Conservation (phyloP, 1,140 invertebrate species). For the Alviniconcha marisindica region DNA sequence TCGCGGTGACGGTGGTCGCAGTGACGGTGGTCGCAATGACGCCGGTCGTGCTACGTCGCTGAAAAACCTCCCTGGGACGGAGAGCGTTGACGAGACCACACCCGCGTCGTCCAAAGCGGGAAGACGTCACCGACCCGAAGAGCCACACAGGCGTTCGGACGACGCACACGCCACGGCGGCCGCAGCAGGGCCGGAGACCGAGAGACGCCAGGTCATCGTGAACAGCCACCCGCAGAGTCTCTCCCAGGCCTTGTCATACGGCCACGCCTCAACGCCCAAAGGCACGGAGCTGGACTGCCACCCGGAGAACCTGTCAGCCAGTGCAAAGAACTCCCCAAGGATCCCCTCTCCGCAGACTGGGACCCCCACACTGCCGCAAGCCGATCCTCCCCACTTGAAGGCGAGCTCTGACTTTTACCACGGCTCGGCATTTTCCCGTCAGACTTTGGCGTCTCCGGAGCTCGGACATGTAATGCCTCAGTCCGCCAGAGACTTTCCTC, state of each 20-base stretch:
- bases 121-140: too few species aligned
- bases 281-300: neutral
- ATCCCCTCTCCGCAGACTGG: neutral
- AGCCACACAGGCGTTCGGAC: too few species aligned
- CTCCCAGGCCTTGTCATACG: neutral
- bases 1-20: too few species aligned
- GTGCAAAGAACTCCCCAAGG: neutral
- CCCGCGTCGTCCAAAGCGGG: too few species aligned
- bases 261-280: neutral
- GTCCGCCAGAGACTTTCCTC: neutral
- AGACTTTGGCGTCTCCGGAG: neutral
- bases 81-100: too few species aligned
- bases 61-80: too few species aligned
- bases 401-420: neutral
- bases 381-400: neutral
- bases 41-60: too few species aligned
- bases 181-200: too few species aligned
- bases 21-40: too few species aligned
- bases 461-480: neutral
- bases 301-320: neutral
- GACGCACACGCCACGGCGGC: too few species aligned
- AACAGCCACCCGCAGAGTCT: neutral
- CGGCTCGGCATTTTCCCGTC: neutral
- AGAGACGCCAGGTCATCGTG: too few species aligned
- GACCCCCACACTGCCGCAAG: neutral